Conservation (phyloP, 2,113 vertebrate genomes). For the Mormyrus lacerda region DNA sequence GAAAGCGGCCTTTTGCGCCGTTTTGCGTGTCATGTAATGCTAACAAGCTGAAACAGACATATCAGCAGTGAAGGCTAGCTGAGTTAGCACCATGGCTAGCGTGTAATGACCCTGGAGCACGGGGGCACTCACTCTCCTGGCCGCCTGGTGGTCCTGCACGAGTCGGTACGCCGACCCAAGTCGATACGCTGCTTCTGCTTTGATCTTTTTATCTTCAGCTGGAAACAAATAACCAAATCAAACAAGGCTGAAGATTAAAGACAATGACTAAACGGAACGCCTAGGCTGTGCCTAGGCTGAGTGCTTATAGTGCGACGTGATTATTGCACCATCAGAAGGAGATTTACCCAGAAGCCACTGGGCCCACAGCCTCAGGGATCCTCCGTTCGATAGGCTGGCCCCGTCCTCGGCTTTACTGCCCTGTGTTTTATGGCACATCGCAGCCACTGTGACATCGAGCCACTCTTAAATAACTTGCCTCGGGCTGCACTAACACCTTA, state of each 20-base stretch:
- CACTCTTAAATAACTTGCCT: conserved; percentile 71
- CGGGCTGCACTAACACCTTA: conserved; percentile 65
- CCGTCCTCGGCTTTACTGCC: conserved; percentile 62
- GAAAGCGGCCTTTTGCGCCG: no score
- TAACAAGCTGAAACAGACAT: no score
- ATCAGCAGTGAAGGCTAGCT: not conserved
- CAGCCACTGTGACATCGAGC: conserved; percentile 68
- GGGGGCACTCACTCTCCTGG: conserved; percentile 56
- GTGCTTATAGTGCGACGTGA: conserved; percentile 52
- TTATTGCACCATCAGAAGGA: conserved; percentile 73
- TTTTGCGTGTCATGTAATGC: no score
- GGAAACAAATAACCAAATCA: conserved; percentile 4
- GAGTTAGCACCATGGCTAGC: not conserved
- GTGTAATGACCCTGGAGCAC: not conserved
- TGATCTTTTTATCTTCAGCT: conserved; percentile 57
- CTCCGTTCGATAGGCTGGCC: conserved; percentile 62
- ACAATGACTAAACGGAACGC: conserved; percentile 4
- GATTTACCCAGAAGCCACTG: conserved; percentile 75
- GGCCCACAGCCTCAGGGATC: conserved; percentile 69
- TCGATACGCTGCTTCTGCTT: conserved; percentile 66
- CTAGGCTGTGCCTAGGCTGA: not conserved
- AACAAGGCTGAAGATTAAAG: not conserved
- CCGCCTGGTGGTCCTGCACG: conserved; percentile 54
- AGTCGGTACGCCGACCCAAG: conserved; percentile 61
- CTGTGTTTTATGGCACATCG: conserved; percentile 70